Evolutionary conservation across 2,888 invertebrate genomes (phyloP).

Genomic region (Machimus atricapillus): DNA sequence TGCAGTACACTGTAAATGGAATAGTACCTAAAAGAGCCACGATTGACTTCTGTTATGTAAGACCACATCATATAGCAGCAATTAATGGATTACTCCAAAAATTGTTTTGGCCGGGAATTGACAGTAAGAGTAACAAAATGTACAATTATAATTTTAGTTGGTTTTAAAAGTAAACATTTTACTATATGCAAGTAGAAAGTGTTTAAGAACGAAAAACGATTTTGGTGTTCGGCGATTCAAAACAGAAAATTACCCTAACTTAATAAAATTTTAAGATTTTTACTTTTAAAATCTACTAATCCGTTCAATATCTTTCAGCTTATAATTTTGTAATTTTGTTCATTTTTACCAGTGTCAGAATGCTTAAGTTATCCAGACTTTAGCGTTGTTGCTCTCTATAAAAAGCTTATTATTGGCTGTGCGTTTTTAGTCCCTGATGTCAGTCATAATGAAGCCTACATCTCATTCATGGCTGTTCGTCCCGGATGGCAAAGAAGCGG

Average conservation of each 20-base stretch:
- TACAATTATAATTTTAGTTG: not conserved
- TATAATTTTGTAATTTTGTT: not conserved
- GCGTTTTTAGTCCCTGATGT: conserved; percentile 89
- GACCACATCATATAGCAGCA: conserved; percentile 86
- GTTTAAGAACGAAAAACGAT: no score
- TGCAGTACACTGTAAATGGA: conserved; percentile 60
- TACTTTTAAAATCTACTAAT: not conserved
- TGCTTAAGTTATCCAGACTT: conserved; percentile 91
- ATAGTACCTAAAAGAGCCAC: conserved; percentile 65
- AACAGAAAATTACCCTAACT: no score
- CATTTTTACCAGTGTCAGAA: conserved; percentile 73
- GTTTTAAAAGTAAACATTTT: no score
- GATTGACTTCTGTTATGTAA: conserved; percentile 86
- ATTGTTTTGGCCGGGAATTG: conserved; percentile 93
- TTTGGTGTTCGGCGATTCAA: no score
- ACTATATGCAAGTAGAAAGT: no score
- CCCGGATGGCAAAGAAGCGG: conserved; percentile 86
- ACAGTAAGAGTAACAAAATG: conserved; percentile 69
- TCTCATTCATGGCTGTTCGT: conserved; percentile 87
- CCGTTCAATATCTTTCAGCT: not conserved
- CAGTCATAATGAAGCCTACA: conserved; percentile 82
- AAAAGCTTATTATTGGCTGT: conserved; percentile 85
- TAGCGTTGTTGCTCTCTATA: conserved; percentile 85
- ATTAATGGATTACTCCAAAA: conserved; percentile 83
- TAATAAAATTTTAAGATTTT: no score